Percentiles rank a stretch among this genome's conserved stretches.
Evolutionary conservation across 37 sponge, comb jelly and placozoan genomes (phyloP).

Genomic region (Cliona cf. orientalis): DNA sequence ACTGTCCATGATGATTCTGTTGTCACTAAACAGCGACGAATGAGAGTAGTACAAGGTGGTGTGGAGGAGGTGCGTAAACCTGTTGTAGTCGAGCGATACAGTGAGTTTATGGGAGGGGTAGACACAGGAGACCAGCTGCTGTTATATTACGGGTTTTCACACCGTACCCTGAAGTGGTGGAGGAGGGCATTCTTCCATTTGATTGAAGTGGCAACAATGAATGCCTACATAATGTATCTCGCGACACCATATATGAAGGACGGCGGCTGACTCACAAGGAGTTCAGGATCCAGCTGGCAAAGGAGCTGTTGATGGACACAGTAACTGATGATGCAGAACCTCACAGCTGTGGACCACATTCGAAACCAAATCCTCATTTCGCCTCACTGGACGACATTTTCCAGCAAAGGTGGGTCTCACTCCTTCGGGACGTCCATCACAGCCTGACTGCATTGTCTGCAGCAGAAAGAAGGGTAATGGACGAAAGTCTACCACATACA

Average conservation of each 20-base stretch:
- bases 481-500: not conserved
- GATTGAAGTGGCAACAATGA: conserved; percentile 5
- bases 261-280: conserved; percentile 1
- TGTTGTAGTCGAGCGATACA: conserved; percentile 10
- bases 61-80: conserved; percentile 20
- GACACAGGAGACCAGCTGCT: conserved; percentile 41
- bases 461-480: not conserved
- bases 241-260: not conserved
- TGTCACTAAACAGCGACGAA: not conserved
- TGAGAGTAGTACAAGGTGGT: not conserved
- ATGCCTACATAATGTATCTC: conserved; percentile 30
- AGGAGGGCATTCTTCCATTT: conserved; percentile 22
- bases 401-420: not conserved
- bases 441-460: not conserved
- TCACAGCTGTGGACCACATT: not conserved
- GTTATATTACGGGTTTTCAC: conserved; percentile 21
- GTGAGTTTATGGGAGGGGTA: conserved; percentile 33
- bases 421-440: not conserved
- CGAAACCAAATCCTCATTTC: not conserved
- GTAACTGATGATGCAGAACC: not conserved
- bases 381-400: conserved; percentile 11
- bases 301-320: conserved; percentile 12
- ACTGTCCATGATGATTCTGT: conserved; percentile 22
- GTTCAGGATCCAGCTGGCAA: conserved; percentile 26
- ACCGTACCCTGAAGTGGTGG: conserved; percentile 33